Conservation (phyloP, 2,888 invertebrate species). For the Sphaeridia pumilis region DNA sequence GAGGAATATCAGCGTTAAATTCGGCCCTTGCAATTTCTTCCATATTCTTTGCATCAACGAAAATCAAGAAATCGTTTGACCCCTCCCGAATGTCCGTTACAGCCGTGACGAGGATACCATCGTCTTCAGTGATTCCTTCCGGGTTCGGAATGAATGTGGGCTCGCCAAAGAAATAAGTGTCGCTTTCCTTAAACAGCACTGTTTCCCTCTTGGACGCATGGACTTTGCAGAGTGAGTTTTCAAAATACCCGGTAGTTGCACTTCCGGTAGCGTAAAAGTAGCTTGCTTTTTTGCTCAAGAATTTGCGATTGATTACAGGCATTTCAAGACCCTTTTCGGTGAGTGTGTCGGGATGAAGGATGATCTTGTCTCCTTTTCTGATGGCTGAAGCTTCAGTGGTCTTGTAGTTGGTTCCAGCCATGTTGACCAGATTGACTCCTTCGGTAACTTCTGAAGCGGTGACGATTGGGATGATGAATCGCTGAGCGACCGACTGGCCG, state of each 20-base stretch:
- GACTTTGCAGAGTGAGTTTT: slow-evolving; percentile 23
- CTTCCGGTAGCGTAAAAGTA: slow-evolving; percentile 43
- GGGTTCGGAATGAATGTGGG: slow-evolving; percentile 16
- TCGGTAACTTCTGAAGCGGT: slow-evolving; percentile 30
- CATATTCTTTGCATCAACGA: slow-evolving; percentile 41
- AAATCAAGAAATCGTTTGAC: slow-evolving; percentile 37
- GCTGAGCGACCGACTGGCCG: slow-evolving; percentile 37
- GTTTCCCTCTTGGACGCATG: slow-evolving; percentile 16
- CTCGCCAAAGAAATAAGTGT: slow-evolving; percentile 18
- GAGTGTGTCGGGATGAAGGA: slow-evolving; percentile 32
- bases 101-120: slow-evolving; percentile 40
- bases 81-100: slow-evolving; percentile 36
- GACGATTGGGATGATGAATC: slow-evolving; percentile 41
- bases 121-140: slow-evolving; percentile 42
- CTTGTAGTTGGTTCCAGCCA: slow-evolving; percentile 22
- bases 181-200: slow-evolving; percentile 17
- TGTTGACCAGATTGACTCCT: slow-evolving; percentile 39
- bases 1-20: slow-evolving; percentile 37
- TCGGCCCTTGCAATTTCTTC: slow-evolving; percentile 40
- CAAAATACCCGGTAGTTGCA: slow-evolving; percentile 11
- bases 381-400: slow-evolving; percentile 39
- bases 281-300: slow-evolving; percentile 39
- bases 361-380: slow-evolving; percentile 36
- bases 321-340: slow-evolving; percentile 40
- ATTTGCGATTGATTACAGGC: slow-evolving; percentile 42